These are phyloP conservation scores for Aleiodes leptofemur DNA, from an alignment of 2,888 invertebrate species.

Conservation along the genomic window DNA sequence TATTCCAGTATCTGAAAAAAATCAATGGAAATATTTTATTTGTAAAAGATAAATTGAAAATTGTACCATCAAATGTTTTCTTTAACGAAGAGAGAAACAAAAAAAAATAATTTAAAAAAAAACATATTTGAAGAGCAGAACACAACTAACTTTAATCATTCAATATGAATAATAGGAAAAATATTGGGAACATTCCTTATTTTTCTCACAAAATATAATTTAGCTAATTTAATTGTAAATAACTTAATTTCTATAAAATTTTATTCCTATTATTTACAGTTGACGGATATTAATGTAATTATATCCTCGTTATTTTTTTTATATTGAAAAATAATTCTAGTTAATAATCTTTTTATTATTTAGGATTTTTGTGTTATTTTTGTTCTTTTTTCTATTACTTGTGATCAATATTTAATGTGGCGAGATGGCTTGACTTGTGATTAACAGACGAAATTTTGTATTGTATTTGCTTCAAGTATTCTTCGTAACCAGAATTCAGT, in stretches of 20 bases:
- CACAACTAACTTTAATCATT: too few species aligned
- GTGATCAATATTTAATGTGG: too few species aligned
- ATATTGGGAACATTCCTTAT: too few species aligned
- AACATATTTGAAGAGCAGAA: too few species aligned
- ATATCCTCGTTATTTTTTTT: conserved; percentile 18
- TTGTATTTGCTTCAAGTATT: conserved; percentile 68
- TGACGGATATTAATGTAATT: background rate
- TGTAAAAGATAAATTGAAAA: conserved; percentile 18
- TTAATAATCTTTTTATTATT: background rate
- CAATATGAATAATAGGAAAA: too few species aligned
- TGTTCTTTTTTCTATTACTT: too few species aligned
- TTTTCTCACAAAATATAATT: background rate
- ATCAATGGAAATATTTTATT: conserved; percentile 26
- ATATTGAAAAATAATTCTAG: conserved; percentile 13
- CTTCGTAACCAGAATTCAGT: conserved; percentile 67
- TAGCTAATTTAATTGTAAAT: background rate
- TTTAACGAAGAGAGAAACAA: too few species aligned
- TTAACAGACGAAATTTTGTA: conserved; percentile 67
- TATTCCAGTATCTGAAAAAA: conserved; percentile 28
- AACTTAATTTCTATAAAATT: conserved; percentile 6
- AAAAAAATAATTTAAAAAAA: too few species aligned
- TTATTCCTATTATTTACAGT: conserved; percentile 22
- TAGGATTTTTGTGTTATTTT: conserved; percentile 33
- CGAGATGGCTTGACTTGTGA: conserved; percentile 52
- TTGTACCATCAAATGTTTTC: too few species aligned